Evolutionary conservation across 2,113 vertebrate genomes (phyloP).

Genomic region (Sisor rabdophorus): DNA sequence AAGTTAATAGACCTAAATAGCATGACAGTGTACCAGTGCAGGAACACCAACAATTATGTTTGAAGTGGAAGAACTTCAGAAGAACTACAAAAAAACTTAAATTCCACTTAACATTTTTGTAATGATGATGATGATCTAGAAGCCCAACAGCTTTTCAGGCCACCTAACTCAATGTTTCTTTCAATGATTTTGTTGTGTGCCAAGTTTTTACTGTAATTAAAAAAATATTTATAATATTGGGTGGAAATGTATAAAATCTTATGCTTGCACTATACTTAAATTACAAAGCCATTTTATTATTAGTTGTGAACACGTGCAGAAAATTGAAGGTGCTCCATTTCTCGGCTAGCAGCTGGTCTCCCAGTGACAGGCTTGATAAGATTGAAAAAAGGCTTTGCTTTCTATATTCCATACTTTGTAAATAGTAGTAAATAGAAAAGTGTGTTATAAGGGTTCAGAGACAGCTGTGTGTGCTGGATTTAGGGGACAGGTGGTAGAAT

Average conservation of each 20-base stretch:
- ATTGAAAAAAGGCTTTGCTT: constrained; percentile 28
- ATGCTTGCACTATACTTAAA: neutral
- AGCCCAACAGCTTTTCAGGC: too few species aligned
- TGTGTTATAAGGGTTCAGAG: constrained; percentile 13
- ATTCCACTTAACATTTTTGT: too few species aligned
- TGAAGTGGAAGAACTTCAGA: too few species aligned
- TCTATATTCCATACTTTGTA: constrained; percentile 3
- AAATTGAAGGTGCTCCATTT: constrained; percentile 6
- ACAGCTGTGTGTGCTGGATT: neutral
- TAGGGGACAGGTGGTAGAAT: constrained; percentile 11
- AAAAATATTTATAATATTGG: neutral
- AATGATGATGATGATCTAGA: too few species aligned
- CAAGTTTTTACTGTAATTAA: neutral
- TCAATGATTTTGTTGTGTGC: neutral
- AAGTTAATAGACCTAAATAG: too few species aligned
- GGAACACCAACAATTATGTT: too few species aligned
- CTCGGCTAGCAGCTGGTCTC: constrained; percentile 5
- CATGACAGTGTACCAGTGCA: too few species aligned
- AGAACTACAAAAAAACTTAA: too few species aligned
- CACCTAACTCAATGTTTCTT: too few species aligned
- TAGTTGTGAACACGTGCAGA: neutral
- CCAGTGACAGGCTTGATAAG: constrained; percentile 12
- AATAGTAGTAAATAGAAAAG: constrained; percentile 11
- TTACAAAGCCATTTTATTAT: neutral
- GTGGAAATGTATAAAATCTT: neutral